Percentiles rank a stretch among this genome's conserved stretches.
phyloP scores from a whole-genome alignment of 2,797 vertebrate species.

The Falco berigora region DNA sequence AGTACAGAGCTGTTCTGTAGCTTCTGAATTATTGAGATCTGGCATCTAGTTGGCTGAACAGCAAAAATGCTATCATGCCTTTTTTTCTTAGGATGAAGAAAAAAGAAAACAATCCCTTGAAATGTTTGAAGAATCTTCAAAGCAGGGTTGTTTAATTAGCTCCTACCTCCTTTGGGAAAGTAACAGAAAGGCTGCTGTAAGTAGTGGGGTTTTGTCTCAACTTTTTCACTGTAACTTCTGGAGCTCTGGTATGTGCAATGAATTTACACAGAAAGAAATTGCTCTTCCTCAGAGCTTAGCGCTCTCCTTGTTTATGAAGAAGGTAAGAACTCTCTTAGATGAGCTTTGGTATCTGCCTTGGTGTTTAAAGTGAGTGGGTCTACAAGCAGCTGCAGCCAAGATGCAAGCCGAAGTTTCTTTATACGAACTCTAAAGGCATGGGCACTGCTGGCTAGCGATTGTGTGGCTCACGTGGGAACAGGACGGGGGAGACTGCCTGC shows the following conservation, averaged over 20 bases:
- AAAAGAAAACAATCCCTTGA: conserved; percentile 77
- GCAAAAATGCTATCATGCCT: background rate
- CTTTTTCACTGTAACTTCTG: background rate
- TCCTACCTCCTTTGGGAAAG: conserved; percentile 92
- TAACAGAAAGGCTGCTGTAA: conserved; percentile 82
- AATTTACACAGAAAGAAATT: background rate
- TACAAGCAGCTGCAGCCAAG: fast-evolving
- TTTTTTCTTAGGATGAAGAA: conserved; percentile 79
- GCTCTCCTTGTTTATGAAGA: background rate
- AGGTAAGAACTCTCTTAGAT: background rate
- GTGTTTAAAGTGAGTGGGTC: background rate
- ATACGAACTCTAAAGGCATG: background rate
- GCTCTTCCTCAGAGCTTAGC: background rate
- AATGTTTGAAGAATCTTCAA: conserved; percentile 86
- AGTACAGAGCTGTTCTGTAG: background rate
- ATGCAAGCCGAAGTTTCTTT: background rate
- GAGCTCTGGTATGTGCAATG: background rate
- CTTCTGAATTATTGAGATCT: background rate
- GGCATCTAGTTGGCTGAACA: background rate
- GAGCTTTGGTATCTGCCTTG: background rate
- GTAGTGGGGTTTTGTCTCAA: conserved; percentile 29
- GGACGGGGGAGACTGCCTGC: background rate
- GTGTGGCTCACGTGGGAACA: background rate
- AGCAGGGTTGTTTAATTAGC: conserved; percentile 87
- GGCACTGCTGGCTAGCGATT: background rate